Evolutionary conservation across 2,888 invertebrate genomes (phyloP), one percentile per base, ranked within the genome.

Genomic region (Caenorhabditis afra): DNA sequence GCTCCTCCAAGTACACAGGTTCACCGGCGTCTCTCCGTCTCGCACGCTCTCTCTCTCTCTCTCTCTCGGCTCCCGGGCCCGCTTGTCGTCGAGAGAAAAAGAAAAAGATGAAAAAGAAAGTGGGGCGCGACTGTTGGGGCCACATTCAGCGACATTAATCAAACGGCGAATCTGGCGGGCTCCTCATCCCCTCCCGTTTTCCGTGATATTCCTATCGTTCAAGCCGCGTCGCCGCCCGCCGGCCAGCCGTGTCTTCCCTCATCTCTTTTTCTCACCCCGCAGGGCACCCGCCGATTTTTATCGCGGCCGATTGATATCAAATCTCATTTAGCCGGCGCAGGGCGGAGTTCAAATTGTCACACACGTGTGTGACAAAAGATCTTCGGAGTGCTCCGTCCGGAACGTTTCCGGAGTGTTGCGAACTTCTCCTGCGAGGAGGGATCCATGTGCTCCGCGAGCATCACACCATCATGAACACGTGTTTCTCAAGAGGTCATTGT

Each of bases 131-230:
- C 73, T 74, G 73, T 74, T 74, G 73, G 73, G 65, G 70, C 70
- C 70, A 70, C 77, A 77, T 77, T 77, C 77, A 77, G 77, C 65
- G 66, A 70, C 77, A 77, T 77, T 77, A 77, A 77, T 77, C 77
- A 77, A 68, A 77, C 73, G 62, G 66, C 64, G 64, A 65, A 68
- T 70, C 59, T 66, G 70, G 58, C 64, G 65, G 64, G 64, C 73
- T 74, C 71, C 57, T 64, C 64, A 44, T 59, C 53, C 65, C 45
- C 73, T 65, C 65, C 61, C 61, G 61, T 67, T 67, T 67, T 75
- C 49, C 67, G 47, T 61, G 64, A 64, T 75, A 67, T 75, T 67
- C 67, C 61, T 67, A 67, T 67, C 67, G 64, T 67, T 64, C 64
- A 64, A 75, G 59, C 57, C 22, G 39, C 37, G 61, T 45, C 59